phyloP scores from a whole-genome alignment of 2,113 vertebrate species.

The Triplophysa dalaica region DNA sequence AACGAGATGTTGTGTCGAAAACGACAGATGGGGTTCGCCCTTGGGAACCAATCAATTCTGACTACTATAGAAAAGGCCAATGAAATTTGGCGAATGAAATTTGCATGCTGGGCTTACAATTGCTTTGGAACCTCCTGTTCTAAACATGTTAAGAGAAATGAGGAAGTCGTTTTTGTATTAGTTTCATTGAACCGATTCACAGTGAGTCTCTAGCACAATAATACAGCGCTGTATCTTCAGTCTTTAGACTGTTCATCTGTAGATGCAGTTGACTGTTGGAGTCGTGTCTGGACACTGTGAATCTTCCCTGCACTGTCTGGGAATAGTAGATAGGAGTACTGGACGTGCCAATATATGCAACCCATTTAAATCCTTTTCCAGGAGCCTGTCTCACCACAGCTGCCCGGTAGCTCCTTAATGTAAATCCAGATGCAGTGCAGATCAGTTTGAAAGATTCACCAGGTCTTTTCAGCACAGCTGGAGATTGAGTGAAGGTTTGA shows the following conservation, averaged over 20 bases:
- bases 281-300: slow-evolving; percentile 56
- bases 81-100: too few species aligned
- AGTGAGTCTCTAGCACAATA: slow-evolving; percentile 38
- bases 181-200: neutral
- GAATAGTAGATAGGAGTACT: slow-evolving; percentile 1
- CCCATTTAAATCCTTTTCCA: slow-evolving; percentile 37
- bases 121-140: too few species aligned
- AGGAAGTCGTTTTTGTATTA: slow-evolving; percentile 28
- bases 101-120: too few species aligned
- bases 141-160: neutral
- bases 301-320: slow-evolving; percentile 49
- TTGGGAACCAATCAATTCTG: too few species aligned
- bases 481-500: slow-evolving; percentile 27
- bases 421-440: slow-evolving; percentile 17
- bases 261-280: slow-evolving; percentile 52
- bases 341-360: neutral
- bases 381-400: slow-evolving; percentile 6
- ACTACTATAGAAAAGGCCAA: too few species aligned
- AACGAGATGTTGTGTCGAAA: too few species aligned
- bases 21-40: too few species aligned
- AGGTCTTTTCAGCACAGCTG: slow-evolving; percentile 5
- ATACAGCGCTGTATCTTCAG: slow-evolving; percentile 52
- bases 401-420: neutral
- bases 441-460: slow-evolving; percentile 20
- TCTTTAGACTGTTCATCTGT: slow-evolving; percentile 52